Conservation (phyloP, 2,888 invertebrate genomes). For the Griposia aprilina region DNA sequence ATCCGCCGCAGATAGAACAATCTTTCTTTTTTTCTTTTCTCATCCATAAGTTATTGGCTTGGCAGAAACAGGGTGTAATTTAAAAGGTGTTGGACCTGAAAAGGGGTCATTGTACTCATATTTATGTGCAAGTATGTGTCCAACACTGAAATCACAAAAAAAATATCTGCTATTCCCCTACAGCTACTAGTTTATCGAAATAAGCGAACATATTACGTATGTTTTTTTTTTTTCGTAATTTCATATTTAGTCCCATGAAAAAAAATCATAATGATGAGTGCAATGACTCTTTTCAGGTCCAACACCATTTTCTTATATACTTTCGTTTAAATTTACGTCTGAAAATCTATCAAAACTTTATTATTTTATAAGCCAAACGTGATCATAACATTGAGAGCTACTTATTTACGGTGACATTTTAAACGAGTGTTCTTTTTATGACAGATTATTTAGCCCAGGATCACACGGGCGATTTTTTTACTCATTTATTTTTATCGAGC, state of each 20-base stretch:
- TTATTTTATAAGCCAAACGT: slow-evolving; percentile 3
- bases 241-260: too few species aligned
- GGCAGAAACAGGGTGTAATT: too few species aligned
- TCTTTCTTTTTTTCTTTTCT: not conserved
- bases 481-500: not conserved
- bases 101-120: not conserved
- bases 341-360: slow-evolving; percentile 5
- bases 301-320: too few species aligned
- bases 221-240: too few species aligned
- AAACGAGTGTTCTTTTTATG: slow-evolving; percentile 6
- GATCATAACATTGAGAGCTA: slow-evolving; percentile 8
- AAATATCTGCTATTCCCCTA: too few species aligned
- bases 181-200: too few species aligned
- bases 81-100: not conserved
- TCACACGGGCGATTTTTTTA: not conserved
- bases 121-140: too few species aligned
- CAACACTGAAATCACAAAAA: too few species aligned
- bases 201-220: too few species aligned
- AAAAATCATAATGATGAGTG: too few species aligned
- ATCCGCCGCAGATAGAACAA: not conserved
- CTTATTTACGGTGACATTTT: slow-evolving; percentile 11
- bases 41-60: not conserved
- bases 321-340: not conserved
- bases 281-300: too few species aligned
- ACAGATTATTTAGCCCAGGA: not conserved